Conservation (phyloP, 64 coral and sea anemone genomes). For the Dendrophyllia cribrosa region DNA sequence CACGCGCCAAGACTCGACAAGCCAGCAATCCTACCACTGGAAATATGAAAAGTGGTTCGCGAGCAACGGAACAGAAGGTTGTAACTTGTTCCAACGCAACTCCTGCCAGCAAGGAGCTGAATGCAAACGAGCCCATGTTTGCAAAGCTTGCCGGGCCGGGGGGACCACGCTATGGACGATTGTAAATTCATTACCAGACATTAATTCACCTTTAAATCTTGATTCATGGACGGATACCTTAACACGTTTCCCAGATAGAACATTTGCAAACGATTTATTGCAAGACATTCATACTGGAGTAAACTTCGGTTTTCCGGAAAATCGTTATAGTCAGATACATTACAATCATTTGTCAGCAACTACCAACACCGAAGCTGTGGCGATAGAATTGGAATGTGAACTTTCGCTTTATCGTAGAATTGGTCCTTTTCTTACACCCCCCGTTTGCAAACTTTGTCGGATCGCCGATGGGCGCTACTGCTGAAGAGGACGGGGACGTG, state of each 20-base stretch:
- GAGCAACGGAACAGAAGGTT: neutral
- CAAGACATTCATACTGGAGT: neutral
- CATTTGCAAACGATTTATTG: neutral
- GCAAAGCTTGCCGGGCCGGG: slow-evolving; percentile 30
- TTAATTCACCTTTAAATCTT: neutral
- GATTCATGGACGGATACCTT: neutral
- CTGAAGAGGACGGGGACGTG: too few relatives aligned
- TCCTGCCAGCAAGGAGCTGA: slow-evolving; percentile 1
- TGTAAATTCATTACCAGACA: neutral
- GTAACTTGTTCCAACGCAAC: slow-evolving; percentile 17
- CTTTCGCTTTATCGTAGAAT: neutral
- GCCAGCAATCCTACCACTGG: neutral
- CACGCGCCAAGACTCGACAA: too few relatives aligned
- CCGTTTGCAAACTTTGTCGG: neutral
- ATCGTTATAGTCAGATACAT: neutral
- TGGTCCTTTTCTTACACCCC: slow-evolving; percentile 11
- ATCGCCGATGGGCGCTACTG: slow-evolving; percentile 32
- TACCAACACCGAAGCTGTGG: neutral
- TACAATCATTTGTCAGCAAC: neutral
- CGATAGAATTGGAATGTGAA: neutral
- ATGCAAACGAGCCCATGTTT: slow-evolving; percentile 12
- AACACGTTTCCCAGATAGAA: neutral
- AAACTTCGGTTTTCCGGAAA: neutral
- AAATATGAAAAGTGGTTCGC: slow-evolving; percentile 30
- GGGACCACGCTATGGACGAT: slow-evolving; percentile 30